Conservation (phyloP, 2,797 vertebrate genomes). For the Lepilemur ruficaudatus region DNA sequence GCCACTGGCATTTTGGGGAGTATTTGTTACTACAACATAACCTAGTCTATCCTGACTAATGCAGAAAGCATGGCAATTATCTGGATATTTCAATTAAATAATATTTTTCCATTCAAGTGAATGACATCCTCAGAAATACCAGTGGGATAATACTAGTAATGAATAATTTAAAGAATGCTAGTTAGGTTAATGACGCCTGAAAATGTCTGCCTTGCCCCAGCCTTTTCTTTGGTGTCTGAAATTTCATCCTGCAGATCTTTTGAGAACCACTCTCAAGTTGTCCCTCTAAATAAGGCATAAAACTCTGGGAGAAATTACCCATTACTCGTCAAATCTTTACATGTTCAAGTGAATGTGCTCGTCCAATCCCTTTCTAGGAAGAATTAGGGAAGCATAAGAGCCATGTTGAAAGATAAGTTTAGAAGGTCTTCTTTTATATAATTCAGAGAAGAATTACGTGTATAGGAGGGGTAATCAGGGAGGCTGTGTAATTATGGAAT, state of each 20-base stretch:
- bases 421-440: neutral
- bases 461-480: neutral
- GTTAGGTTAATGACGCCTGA: neutral
- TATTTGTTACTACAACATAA: neutral
- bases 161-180: neutral
- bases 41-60: neutral
- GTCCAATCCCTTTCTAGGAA: conserved; percentile 10
- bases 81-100: neutral
- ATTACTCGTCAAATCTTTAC: neutral
- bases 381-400: neutral
- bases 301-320: neutral
- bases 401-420: neutral
- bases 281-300: neutral
- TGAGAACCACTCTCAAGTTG: neutral
- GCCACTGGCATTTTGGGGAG: neutral
- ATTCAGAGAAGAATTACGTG: neutral
- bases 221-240: neutral
- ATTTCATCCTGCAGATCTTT: neutral
- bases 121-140: neutral
- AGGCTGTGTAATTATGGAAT: neutral
- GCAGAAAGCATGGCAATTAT: neutral
- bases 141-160: neutral
- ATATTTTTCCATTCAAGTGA: neutral
- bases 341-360: neutral
- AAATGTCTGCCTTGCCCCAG: neutral